These are phyloP conservation scores for Drosophila equinoxialis DNA, from an alignment of 1,140 invertebrate genomes.

Conservation along the genomic window DNA sequence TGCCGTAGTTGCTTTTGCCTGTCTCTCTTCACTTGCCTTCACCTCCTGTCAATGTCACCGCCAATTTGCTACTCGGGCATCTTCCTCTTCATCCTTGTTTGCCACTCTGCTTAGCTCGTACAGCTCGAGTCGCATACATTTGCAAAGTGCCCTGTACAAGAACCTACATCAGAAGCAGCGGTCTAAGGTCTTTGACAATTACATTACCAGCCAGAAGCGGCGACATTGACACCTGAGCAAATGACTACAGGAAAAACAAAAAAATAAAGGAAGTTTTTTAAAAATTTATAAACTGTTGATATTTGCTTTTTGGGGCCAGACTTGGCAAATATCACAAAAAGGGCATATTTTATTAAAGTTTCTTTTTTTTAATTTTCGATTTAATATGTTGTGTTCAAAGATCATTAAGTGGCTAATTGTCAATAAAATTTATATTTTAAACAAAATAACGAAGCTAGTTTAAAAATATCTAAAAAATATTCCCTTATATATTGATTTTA, in stretches of 20 bases:
- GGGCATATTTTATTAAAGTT: too few relatives aligned
- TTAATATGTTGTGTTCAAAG: too few relatives aligned
- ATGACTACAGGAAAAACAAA: not conserved
- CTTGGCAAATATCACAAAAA: not conserved
- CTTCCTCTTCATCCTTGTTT: not conserved
- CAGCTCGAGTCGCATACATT: slow-evolving; percentile 37
- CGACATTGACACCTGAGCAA: slow-evolving; percentile 58
- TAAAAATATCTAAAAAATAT: not conserved
- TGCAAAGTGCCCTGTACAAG: slow-evolving; percentile 60
- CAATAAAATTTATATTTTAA: too few relatives aligned
- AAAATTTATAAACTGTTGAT: slow-evolving; percentile 7
- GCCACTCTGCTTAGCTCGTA: slow-evolving; percentile 19
- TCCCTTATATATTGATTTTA: not conserved
- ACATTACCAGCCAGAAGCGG: slow-evolving; percentile 39
- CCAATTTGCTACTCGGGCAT: slow-evolving; percentile 68
- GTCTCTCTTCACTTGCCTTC: slow-evolving; percentile 26
- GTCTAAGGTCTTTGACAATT: slow-evolving; percentile 53
- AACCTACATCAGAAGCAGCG: slow-evolving; percentile 43
- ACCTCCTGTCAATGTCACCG: slow-evolving; percentile 72
- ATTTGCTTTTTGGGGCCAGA: not conserved
- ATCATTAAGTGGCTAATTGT: too few relatives aligned
- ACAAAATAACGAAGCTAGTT: too few relatives aligned
- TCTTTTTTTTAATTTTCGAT: too few relatives aligned
- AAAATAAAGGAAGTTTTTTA: not conserved
- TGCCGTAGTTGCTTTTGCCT: slow-evolving; percentile 17